Conservation (phyloP, 2,888 invertebrate species). For the Patella caerulea region DNA sequence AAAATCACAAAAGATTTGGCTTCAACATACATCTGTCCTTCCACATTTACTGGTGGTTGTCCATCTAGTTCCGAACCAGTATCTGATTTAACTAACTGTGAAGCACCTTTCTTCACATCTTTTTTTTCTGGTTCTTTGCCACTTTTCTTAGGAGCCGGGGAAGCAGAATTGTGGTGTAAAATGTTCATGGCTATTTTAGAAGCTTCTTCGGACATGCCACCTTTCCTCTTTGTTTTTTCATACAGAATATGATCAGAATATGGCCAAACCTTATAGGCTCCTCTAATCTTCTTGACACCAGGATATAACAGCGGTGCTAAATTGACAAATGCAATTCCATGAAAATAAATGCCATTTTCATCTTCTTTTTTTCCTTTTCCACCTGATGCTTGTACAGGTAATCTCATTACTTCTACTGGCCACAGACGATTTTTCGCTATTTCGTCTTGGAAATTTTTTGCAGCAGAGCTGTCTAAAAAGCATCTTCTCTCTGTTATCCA, state of each 20-base stretch:
- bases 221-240: conserved; percentile 67
- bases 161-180: conserved; percentile 56
- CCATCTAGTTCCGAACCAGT: conserved; percentile 61
- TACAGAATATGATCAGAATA: conserved; percentile 66
- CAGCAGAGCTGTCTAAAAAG: conserved; percentile 63
- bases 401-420: conserved; percentile 70
- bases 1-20: conserved; percentile 68
- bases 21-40: conserved; percentile 70
- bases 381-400: conserved; percentile 55
- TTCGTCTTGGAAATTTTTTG: conserved; percentile 68
- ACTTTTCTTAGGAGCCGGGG: conserved; percentile 62
- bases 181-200: conserved; percentile 62
- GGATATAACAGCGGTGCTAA: conserved; percentile 71
- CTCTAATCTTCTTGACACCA: conserved; percentile 70
- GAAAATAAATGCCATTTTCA: conserved; percentile 64
- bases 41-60: conserved; percentile 61
- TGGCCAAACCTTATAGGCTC: conserved; percentile 69
- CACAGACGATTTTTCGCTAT: conserved; percentile 70
- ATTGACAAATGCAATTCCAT: conserved; percentile 70
- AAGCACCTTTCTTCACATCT: conserved; percentile 62
- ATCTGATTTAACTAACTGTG: conserved; percentile 62
- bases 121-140: conserved; percentile 60
- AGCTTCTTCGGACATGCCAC: conserved; percentile 66
- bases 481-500: conserved; percentile 71
- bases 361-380: conserved; percentile 71